Percentiles rank a stretch among this genome's conserved stretches.
phyloP scores from a whole-genome alignment of 1,140 invertebrate species.

The Palaemon carinicauda region DNA sequence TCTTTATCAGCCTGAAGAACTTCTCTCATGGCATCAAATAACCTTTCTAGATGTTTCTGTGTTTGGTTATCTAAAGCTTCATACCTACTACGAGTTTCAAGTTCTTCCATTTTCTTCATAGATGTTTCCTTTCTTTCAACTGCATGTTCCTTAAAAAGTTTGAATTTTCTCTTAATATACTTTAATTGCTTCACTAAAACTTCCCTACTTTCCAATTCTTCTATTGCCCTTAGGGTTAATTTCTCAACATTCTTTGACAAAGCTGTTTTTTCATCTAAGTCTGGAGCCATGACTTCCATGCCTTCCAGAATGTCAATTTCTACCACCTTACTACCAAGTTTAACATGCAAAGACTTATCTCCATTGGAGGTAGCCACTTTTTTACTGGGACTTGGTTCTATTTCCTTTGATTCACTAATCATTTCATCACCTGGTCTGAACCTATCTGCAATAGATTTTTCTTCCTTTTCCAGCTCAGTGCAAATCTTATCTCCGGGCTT shows the following conservation, averaged over 20 bases:
- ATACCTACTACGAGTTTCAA: slow-evolving; percentile 26
- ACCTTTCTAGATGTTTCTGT: slow-evolving; percentile 23
- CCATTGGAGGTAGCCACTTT: too few relatives aligned
- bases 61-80: slow-evolving; percentile 28
- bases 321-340: slow-evolving; percentile 16
- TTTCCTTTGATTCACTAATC: too few relatives aligned
- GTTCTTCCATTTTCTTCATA: slow-evolving; percentile 44
- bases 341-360: slow-evolving; percentile 13
- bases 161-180: slow-evolving; percentile 32
- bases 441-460: too few relatives aligned
- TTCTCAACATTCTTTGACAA: slow-evolving; percentile 41
- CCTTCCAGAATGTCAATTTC: slow-evolving; percentile 47
- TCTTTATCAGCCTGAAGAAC: slow-evolving; percentile 54
- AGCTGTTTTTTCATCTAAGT: slow-evolving; percentile 14
- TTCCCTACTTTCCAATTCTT: slow-evolving; percentile 10
- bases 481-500: too few relatives aligned
- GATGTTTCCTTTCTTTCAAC: slow-evolving; percentile 26
- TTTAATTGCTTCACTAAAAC: slow-evolving; percentile 20
- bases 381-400: too few relatives aligned
- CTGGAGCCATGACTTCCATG: slow-evolving; percentile 48
- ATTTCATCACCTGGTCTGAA: too few relatives aligned
- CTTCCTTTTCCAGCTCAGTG: too few relatives aligned
- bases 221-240: background rate
- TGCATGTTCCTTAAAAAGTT: slow-evolving; percentile 37
- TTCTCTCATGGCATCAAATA: slow-evolving; percentile 48